Evolutionary conservation across 92 coral and sea anemone species (phyloP).

Genomic region (Virgularia gustaviana): DNA sequence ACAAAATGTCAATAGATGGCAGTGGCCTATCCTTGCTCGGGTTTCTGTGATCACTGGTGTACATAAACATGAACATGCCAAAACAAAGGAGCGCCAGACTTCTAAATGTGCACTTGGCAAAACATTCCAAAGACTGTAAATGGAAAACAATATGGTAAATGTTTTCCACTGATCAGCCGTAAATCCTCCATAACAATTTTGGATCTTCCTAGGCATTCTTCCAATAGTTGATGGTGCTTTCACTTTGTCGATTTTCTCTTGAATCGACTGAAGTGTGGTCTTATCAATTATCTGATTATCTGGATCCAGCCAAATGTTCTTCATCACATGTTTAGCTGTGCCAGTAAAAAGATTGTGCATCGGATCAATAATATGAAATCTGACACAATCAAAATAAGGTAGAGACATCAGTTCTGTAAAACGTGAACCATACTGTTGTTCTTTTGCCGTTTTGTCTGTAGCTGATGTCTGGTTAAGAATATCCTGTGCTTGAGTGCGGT

Average conservation of each 20-base stretch:
- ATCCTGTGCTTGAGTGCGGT: slow-evolving; percentile 50
- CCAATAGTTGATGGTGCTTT: slow-evolving; percentile 45
- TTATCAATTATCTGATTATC: slow-evolving; percentile 3
- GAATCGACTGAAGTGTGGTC: slow-evolving; percentile 1
- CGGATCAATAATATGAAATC: slow-evolving; percentile 43
- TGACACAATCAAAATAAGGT: slow-evolving; percentile 58
- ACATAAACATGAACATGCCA: slow-evolving; percentile 37
- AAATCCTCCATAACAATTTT: slow-evolving; percentile 48
- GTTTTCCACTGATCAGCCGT: slow-evolving; percentile 61
- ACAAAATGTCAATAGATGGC: background rate
- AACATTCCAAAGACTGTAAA: slow-evolving; percentile 37
- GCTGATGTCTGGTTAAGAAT: slow-evolving; percentile 12
- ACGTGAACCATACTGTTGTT: slow-evolving; percentile 44
- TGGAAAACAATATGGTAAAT: slow-evolving; percentile 41
- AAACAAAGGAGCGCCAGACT: slow-evolving; percentile 50
- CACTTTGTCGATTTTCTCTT: slow-evolving; percentile 40
- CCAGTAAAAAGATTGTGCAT: slow-evolving; percentile 55
- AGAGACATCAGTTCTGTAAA: slow-evolving; percentile 53
- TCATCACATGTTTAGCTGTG: slow-evolving; percentile 50
- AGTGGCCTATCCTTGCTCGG: slow-evolving; percentile 21
- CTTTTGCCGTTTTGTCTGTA: slow-evolving; percentile 8
- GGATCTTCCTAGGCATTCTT: slow-evolving; percentile 48
- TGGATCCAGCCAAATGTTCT: slow-evolving; percentile 35
- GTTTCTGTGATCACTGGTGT: slow-evolving; percentile 33
- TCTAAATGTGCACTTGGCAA: slow-evolving; percentile 34